phyloP scores from a whole-genome alignment of 2,113 vertebrate genomes.

The Chaenogobius annularis region DNA sequence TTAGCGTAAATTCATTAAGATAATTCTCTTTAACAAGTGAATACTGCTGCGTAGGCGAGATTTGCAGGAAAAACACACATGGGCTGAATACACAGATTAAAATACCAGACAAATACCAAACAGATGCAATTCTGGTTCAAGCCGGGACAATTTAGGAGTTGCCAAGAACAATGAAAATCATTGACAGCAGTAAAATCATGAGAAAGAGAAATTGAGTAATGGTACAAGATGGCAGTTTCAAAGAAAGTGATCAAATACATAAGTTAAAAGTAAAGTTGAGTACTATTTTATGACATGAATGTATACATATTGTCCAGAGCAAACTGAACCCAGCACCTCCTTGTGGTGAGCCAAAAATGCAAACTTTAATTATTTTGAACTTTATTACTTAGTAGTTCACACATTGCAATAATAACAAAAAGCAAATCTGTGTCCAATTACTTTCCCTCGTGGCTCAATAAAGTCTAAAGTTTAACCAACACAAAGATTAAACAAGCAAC shows the following conservation, averaged over 20 bases:
- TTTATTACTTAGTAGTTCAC: too few relatives aligned
- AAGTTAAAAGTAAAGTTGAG: background rate
- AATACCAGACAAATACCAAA: background rate
- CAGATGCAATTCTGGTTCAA: conserved; percentile 3
- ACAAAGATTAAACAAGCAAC: too few relatives aligned
- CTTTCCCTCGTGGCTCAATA: too few relatives aligned
- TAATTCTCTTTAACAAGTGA: background rate
- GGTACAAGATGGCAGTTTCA: background rate
- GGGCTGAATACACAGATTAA: background rate
- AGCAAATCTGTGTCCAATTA: too few relatives aligned
- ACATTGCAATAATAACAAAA: too few relatives aligned
- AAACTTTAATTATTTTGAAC: too few relatives aligned
- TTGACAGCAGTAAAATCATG: background rate
- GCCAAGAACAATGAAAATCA: conserved; percentile 28
- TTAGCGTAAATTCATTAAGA: conserved; percentile 1
- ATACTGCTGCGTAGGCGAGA: background rate
- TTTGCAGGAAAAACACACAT: background rate
- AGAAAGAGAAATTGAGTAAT: background rate
- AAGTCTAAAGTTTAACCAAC: too few relatives aligned
- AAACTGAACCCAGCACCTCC: too few relatives aligned
- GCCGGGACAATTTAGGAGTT: conserved; percentile 27
- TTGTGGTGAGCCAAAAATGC: background rate
- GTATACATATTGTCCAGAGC: background rate
- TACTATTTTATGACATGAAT: background rate
- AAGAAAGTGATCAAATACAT: background rate